These are phyloP conservation scores for Spilarctia lutea DNA, from an alignment of 2,888 invertebrate genomes.

Conservation along the genomic window DNA sequence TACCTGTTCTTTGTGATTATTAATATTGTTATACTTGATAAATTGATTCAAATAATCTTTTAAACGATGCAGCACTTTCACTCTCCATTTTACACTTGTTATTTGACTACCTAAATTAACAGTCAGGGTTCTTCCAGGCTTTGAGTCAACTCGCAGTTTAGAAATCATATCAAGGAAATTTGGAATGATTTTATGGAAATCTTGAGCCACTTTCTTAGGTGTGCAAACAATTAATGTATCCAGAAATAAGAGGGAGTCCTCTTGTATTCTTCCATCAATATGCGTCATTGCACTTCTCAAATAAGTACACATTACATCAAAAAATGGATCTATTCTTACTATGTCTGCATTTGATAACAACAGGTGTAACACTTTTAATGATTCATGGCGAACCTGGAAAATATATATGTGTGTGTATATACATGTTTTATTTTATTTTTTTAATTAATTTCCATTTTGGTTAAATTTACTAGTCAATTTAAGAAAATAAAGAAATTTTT, in stretches of 20 bases:
- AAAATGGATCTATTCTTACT: conserved; percentile 90
- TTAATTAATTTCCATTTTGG: no score
- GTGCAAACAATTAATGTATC: conserved; percentile 91
- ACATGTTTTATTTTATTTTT: not conserved
- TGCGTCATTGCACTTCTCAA: conserved; percentile 96
- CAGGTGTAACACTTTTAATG: conserved; percentile 85
- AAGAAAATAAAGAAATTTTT: not conserved
- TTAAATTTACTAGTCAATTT: not conserved
- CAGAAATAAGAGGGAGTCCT: conserved; percentile 93
- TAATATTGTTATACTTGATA: conserved; percentile 65
- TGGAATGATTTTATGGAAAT: conserved; percentile 90
- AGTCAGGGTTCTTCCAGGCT: conserved; percentile 89
- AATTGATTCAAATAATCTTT: conserved; percentile 81
- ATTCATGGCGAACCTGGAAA: conserved; percentile 84
- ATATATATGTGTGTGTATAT: no score
- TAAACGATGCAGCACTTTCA: conserved; percentile 91
- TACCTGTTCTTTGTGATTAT: conserved; percentile 43
- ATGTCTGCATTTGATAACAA: conserved; percentile 74
- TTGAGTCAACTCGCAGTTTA: conserved; percentile 88
- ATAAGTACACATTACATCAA: conserved; percentile 92
- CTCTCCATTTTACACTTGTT: conserved; percentile 92
- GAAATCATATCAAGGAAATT: conserved; percentile 96
- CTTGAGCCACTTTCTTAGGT: conserved; percentile 88
- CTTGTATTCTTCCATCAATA: conserved; percentile 92
- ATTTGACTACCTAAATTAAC: conserved; percentile 90